phyloP scores from a whole-genome alignment of 1,140 invertebrate genomes.

The Coelopa frigida region DNA sequence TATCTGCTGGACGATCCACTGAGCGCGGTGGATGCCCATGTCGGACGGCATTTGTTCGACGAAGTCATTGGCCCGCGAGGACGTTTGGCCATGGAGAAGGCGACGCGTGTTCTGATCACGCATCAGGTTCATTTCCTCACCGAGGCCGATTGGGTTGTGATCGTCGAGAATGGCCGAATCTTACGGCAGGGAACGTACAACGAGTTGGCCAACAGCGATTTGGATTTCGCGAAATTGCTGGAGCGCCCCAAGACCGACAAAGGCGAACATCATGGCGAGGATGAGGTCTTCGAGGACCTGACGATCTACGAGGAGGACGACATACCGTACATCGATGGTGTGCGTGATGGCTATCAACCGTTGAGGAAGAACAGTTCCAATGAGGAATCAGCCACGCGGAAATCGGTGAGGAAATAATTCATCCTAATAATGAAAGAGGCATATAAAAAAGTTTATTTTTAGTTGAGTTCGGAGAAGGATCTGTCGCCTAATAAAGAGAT shows the following conservation, averaged over 20 bases:
- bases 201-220: conserved; percentile 48
- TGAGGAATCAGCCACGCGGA: conserved; percentile 16
- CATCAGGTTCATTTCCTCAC: conserved; percentile 78
- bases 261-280: conserved; percentile 15
- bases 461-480: conserved; percentile 26
- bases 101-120: conserved; percentile 71
- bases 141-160: conserved; percentile 65
- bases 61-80: conserved; percentile 52
- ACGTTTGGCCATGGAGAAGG: conserved; percentile 50
- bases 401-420: conserved; percentile 29
- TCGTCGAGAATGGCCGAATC: conserved; percentile 62
- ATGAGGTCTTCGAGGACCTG: conserved; percentile 44
- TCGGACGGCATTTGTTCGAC: conserved; percentile 61
- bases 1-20: conserved; percentile 76
- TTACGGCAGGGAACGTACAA: conserved; percentile 51
- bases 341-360: conserved; percentile 30
- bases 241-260: conserved; percentile 38
- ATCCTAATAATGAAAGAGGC: no score
- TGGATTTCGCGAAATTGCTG: conserved; percentile 52
- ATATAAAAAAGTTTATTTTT: conserved; percentile 1
- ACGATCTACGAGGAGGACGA: conserved; percentile 42
- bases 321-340: conserved; percentile 42
- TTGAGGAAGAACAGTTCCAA: conserved; percentile 26
- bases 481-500: conserved; percentile 41
- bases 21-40: conserved; percentile 64